A percentile compares a stretch with the other conserved stretches of the same genome.
These are phyloP conservation scores for Tinea semifulvella DNA, from an alignment of 2,888 invertebrate species.

Conservation along the genomic window DNA sequence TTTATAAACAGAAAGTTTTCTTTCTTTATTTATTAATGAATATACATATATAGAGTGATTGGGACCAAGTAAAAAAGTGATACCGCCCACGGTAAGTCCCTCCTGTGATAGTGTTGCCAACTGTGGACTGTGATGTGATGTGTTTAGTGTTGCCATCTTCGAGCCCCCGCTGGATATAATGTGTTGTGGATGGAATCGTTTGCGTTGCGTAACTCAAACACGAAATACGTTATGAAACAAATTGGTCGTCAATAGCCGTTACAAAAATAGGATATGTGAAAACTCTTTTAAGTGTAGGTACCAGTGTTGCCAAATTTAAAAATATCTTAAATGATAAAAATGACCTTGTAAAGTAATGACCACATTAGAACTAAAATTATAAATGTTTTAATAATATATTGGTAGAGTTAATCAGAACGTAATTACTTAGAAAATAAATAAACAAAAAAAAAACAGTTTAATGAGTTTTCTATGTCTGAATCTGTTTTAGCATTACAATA, in stretches of 20 bases:
- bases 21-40: conserved; percentile 28
- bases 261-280: conserved; percentile 10
- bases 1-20: conserved; percentile 35
- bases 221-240: conserved; percentile 4
- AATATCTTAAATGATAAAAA: conserved; percentile 10
- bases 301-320: conserved; percentile 12
- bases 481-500: too few species aligned
- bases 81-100: conserved; percentile 44
- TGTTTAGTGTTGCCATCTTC: conserved; percentile 27
- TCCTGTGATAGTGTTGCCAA: conserved; percentile 32
- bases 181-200: conserved; percentile 11
- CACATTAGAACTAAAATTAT: too few species aligned
- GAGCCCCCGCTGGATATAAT: not conserved
- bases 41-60: conserved; percentile 39
- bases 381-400: too few species aligned
- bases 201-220: conserved; percentile 12
- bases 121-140: conserved; percentile 55
- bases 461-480: too few species aligned
- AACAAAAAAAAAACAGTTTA: too few species aligned
- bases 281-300: conserved; percentile 9
- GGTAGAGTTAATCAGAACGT: too few species aligned
- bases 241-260: conserved; percentile 10
- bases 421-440: too few species aligned
- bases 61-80: conserved; percentile 64
- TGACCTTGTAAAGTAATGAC: too few species aligned